Evolutionary conservation across 2,113 vertebrate species (phyloP).

Genomic region (mouse (Mus musculus)): GRCm39 chr3:72978501-72979000

Average conservation of each 20-base stretch:
- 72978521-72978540: too few relatives aligned
- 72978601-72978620: not conserved
- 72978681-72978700: not conserved
- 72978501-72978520: not conserved
- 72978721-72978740: not conserved
- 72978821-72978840: not conserved
- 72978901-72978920: not conserved
- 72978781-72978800: conserved; percentile 41
- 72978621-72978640: not conserved
- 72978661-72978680: not conserved
- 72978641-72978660: not conserved
- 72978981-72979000: conserved; percentile 33
- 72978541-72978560: not conserved
- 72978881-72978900: conserved; percentile 27
- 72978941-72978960: conserved; percentile 39
- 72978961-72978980: conserved; percentile 48
- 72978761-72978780: not conserved
- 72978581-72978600: too few relatives aligned
- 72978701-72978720: conserved; percentile 44
- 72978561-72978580: too few relatives aligned
- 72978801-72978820: not conserved
- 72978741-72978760: conserved; percentile 15
- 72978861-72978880: conserved; percentile 1
- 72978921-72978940: conserved; percentile 50
- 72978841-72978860: conserved; percentile 1